phyloP scores from a whole-genome alignment of 2,113 vertebrate species.

The Furnarius figulus region DNA sequence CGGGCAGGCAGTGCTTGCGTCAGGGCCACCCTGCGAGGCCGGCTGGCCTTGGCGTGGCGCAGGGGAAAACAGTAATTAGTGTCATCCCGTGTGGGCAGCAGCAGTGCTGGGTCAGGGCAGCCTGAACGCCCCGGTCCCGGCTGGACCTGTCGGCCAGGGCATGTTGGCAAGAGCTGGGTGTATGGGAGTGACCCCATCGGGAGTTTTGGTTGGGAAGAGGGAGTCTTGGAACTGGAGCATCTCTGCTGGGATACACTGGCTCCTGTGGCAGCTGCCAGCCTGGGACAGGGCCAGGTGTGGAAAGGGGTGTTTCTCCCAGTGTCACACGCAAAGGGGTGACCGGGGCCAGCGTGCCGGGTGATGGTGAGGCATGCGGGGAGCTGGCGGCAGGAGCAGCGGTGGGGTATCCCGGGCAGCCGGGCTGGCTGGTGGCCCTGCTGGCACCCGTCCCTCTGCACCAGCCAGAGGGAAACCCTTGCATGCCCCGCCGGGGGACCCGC shows the following conservation, averaged over 20 bases:
- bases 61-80: conserved; percentile 31
- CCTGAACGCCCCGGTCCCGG: background rate
- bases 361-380: accelerated
- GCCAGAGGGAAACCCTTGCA: background rate
- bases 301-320: background rate
- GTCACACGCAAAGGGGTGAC: background rate
- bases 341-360: accelerated
- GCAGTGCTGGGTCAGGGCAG: background rate
- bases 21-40: conserved; percentile 23
- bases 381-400: accelerated
- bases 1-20: conserved; percentile 8
- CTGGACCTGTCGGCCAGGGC: accelerated
- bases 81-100: conserved; percentile 29
- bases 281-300: background rate
- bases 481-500: accelerated
- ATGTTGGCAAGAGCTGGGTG: background rate
- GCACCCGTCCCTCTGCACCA: background rate
- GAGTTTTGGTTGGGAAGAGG: background rate
- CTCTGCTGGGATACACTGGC: background rate
- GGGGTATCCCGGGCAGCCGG: background rate
- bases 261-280: background rate
- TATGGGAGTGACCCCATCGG: accelerated
- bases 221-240: background rate
- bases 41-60: background rate
- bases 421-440: background rate